Base-by-base conservation (phyloP, 2,888 invertebrate species). In the Leptinotarsa juncta region DNA sequence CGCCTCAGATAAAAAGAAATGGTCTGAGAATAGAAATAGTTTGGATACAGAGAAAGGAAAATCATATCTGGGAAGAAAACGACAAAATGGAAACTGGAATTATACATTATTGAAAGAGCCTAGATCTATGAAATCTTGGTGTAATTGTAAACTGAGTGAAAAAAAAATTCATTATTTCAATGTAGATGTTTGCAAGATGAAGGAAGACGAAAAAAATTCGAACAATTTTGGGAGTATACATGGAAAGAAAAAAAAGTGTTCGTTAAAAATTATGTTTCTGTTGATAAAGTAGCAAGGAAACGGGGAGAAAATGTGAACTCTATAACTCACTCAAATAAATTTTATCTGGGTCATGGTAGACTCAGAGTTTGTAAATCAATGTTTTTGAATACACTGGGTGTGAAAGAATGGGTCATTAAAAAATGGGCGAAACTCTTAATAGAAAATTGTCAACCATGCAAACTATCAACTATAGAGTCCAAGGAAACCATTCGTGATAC, bases 1-100 rank as follows among this genome's bases (percentile, higher is more conserved):
- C 65, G 32, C 62, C 15, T 5, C 51, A n/a, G 51, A 51, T n/a
- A 20, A 65, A 50, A 65, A 65, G n/a, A 65, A 50, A 10, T 71
- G 65, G 71, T 65, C 32, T 53, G 53, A 71, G 65, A 65, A 51
- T 65, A 71, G 26, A 65, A 71, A 71, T 71, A 32, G 65, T 20
- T 49, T 65, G 51, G 65, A 71, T 70, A 71, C 65, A 71, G 71
- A 71, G 18, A 65, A 71, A 65, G 65, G 51, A 50, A 71, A 71
- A 71, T 23, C 62, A 51, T 65, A 71, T 53, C 50, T 65, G 65
- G 49, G 48, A 66, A 65, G 48, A 65, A 48, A 65, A 42, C 16
- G 42, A 65, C 14, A 65, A 67, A 67, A 66, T 49, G 72, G 67
- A 42, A 72, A 72, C 26, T 67, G 67, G 67, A 57, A 62, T 4